Evolutionary conservation across 2,888 invertebrate genomes (phyloP), one percentile per base, ranked within the genome.

Genomic region (Erebia ligea): DNA sequence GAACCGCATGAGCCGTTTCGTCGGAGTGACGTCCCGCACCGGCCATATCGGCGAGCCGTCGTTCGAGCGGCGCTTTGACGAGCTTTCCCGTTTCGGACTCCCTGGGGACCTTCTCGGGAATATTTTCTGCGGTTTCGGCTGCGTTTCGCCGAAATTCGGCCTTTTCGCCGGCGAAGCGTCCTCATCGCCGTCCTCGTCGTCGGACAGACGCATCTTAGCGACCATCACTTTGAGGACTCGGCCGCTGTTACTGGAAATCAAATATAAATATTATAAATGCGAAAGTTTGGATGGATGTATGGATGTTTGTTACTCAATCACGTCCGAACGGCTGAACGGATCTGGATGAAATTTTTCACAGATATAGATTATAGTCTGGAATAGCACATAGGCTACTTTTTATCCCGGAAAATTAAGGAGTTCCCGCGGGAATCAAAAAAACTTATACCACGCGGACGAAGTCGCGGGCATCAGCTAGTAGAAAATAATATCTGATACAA

Each of bases 171-270:
- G 69, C 11, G 71, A 57, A 10, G 59, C 63, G 54, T 70, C 68
- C 67, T 68, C 13, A 69, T 72, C 73, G n/a, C 71, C 74, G 48
- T 76, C 79, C 4, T 78, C 80, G 25, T 85, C 85, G 19, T 54
- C 54, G 54, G 19, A 19, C 68, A 90, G 77, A 0, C 82, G 83
- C 86, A 92, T 85, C 79, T 92, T 92, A 0, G 91, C 84, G 1
- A 92, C 86, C 34, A 92, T 52, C 69, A 92, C 92, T 73, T 92
- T 91, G 0, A 92, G 84, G 1, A 89, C 83, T 19, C 90, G 88
- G 0, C 84, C 86, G 72, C 76, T 84, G 25, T 74, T 81, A 68
- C 87, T 86, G 79, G 1, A 74, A 75, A 56, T 61, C n/a, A n/a
- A n/a, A n/a, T n/a, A n/a, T n/a, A n/a, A n/a, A n/a, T n/a, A n/a